These are phyloP conservation scores for Sphenodon punctatus DNA, from an alignment of 2,797 vertebrate genomes.

Conservation along the genomic window DNA sequence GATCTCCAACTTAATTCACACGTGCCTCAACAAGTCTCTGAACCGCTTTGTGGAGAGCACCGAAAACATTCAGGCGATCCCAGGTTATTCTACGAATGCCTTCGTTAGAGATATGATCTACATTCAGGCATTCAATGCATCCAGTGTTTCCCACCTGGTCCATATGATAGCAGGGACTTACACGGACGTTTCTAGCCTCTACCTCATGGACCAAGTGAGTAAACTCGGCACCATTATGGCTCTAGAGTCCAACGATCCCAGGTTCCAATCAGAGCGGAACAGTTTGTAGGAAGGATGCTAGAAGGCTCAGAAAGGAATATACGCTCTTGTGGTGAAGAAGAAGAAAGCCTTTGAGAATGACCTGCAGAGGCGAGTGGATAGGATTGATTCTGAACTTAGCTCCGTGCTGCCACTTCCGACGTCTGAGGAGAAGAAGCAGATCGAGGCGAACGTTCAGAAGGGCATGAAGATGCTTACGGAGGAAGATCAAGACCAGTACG, in stretches of 20 bases:
- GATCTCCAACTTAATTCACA: slow-evolving; percentile 52
- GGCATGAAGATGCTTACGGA: background rate
- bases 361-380: background rate
- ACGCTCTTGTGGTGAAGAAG: background rate
- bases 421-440: background rate
- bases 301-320: background rate
- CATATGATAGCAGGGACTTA: slow-evolving; percentile 11
- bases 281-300: background rate
- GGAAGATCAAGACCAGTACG: background rate
- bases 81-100: slow-evolving; percentile 1
- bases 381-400: background rate
- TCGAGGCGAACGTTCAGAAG: background rate
- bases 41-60: slow-evolving; percentile 23
- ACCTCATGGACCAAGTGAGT: slow-evolving; percentile 4
- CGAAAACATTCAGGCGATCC: background rate
- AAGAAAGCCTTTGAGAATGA: slow-evolving; percentile 3
- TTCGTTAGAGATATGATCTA: slow-evolving; percentile 7
- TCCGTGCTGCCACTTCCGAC: background rate
- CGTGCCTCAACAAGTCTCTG: slow-evolving; percentile 26
- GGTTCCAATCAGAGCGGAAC: background rate
- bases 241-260: background rate
- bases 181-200: background rate
- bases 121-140: background rate
- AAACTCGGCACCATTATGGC: background rate
- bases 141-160: slow-evolving; percentile 6